Evolutionary conservation across 1,140 invertebrate genomes (phyloP).

Genomic region (Solenopsis invicta): DNA sequence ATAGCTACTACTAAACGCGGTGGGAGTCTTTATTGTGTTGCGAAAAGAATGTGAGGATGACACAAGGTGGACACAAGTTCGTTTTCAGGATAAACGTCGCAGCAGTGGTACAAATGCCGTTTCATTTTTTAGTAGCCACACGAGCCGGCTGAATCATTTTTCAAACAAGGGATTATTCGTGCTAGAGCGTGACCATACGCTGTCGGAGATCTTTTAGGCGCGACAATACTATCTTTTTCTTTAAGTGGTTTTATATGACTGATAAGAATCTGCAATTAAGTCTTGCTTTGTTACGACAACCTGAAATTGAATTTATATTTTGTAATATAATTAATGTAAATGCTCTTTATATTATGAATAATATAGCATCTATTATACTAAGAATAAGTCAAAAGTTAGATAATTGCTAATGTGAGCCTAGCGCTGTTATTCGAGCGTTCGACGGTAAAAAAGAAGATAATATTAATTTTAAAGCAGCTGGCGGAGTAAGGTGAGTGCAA

Average conservation of each 20-base stretch:
- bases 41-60: constrained; percentile 27
- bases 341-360: neutral
- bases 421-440: too few species aligned
- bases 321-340: neutral
- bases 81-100: constrained; percentile 45
- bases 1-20: constrained; percentile 27
- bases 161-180: constrained; percentile 57
- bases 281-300: neutral
- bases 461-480: constrained; percentile 11
- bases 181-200: constrained; percentile 13
- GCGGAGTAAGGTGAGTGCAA: constrained; percentile 33
- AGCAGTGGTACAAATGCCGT: constrained; percentile 43
- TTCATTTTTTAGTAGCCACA: constrained; percentile 58
- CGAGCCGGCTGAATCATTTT: constrained; percentile 47
- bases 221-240: constrained; percentile 4
- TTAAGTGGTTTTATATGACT: neutral
- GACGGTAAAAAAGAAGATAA: too few species aligned
- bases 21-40: constrained; percentile 37
- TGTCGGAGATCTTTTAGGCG: constrained; percentile 4
- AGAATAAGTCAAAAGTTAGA: neutral
- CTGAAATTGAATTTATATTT: neutral
- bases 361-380: neutral
- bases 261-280: constrained; percentile 38
- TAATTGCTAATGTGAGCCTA: too few species aligned
- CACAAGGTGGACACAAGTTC: constrained; percentile 6